phyloP scores from a whole-genome alignment of 2,113 vertebrate genomes.

The Sterrhoptilus dennistouni region DNA sequence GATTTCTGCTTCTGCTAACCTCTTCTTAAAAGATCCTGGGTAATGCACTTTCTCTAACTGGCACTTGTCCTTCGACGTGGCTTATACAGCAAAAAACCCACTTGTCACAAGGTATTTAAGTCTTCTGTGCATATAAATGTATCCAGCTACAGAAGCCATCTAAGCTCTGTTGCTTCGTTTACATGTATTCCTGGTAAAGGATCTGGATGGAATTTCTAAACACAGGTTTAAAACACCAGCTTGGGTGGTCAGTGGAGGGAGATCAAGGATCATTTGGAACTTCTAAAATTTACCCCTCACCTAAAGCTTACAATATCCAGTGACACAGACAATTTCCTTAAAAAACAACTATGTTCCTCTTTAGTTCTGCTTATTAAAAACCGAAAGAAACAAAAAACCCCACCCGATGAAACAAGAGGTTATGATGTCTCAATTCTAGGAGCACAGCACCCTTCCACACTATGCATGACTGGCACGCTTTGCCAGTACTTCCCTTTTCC shows the following conservation, averaged over 20 bases:
- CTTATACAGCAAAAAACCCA: background rate
- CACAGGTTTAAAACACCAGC: background rate
- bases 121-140: background rate
- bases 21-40: background rate
- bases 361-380: background rate
- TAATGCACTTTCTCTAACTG: background rate
- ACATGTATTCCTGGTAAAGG: background rate
- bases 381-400: background rate
- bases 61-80: background rate
- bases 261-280: fast-evolving
- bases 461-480: fast-evolving
- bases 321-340: background rate
- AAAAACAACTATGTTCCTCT: background rate
- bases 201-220: background rate
- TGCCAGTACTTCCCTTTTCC: background rate
- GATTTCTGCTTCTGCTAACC: background rate
- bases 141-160: too few relatives aligned
- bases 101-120: background rate
- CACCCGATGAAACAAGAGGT: background rate
- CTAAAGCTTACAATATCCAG: background rate
- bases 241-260: background rate
- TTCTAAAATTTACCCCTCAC: background rate
- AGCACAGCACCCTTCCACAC: background rate
- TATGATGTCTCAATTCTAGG: background rate
- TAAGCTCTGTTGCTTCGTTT: background rate